Evolutionary conservation across 1,140 invertebrate genomes (phyloP), one percentile per base, ranked within the genome.

Genomic region (Acromyrmex charruanus): DNA sequence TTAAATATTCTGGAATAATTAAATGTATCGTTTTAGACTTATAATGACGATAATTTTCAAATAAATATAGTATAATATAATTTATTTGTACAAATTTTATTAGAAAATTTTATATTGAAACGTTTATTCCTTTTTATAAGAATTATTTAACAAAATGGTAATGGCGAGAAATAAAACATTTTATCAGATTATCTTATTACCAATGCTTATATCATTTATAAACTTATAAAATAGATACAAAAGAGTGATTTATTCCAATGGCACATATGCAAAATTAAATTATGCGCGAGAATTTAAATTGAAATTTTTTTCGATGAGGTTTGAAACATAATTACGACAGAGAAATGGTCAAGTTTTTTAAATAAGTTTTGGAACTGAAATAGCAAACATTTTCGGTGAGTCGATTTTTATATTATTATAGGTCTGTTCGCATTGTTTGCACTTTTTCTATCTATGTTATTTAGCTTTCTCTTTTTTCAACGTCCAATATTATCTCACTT

Each of bases 61-160:
- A 77, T 63, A 77, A 77, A 77, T 63, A 77, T 25, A 12, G 25
- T 25, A 63, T 77, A 77, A 77, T 77, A 9, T 25, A 61, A 49
- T 49, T 63, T 63, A 28, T 49, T 63, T 61, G 0, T 58, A 21
- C 5, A 12, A 74, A 55, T 21, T 77, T 77, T 61, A 21, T 18
- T 77, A 49, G 6, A 72, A 75, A 14, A 63, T 55, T 55, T 18
- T 53, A 10, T 21, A n/a, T 35, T 2, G 4, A 74, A 5, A 39
- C 35, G 35, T 68, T 21, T 68, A 1, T 21, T 44, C 9, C 9
- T 39, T 39, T 21, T 21, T 21, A 21, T 21, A 68, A 68, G 4
- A 14, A 68, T 68, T 1, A 6, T 68, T 68, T 44, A 44, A 35
- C 4, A 68, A 66, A 12, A 39, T 68, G 2, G 0, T 21, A 39